Evolutionary conservation across 2,113 vertebrate species (phyloP), one percentile per base, ranked within the genome.

Genomic region (Calypte anna): DNA sequence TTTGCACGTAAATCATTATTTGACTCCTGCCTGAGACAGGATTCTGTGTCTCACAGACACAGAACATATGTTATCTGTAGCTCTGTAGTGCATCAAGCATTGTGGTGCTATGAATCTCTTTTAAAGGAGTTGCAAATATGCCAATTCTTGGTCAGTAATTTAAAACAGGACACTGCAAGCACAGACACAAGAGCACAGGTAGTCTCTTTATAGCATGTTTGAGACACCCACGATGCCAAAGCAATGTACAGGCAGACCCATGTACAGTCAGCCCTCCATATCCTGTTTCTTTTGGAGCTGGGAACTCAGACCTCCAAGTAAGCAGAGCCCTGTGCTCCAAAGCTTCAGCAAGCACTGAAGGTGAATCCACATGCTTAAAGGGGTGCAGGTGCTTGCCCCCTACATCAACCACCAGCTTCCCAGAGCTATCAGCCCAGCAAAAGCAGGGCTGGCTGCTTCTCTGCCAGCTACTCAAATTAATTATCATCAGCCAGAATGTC

Each of bases 351-450:
- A 30, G 59, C 54, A 16, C 70, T 58, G 28, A 38, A 73, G 30
- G 51, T 6, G 6, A 55, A 92, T 33, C 73, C 50, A 15, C 6
- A 1, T 13, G 28, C 40, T 51, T 38, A 15, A 53, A 58, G 40
- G 36, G 36, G 7, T 46, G 28, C 27, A 43, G 20, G 36, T 30
- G 51, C 55, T 51, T 19, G 15, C 3, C 64, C 15, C 57, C 17
- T 58, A 2, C 2, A 0, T 9, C 1, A 1, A 27, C 7, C 6
- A 6, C 8, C 83, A 57, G 12, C 44, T 55, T 77, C 81, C 50
- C 36, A 7, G 30, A 13, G 36, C 31, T 28, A 24, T 10, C 1
- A 0, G 38, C 82, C 19, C 43, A 48, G 25, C 0, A 0, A 5
- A 21, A 80, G 13, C 1, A 11, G 31, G 44, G 14, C 81, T 82